phyloP scores from a whole-genome alignment of 2,888 invertebrate species.

The Cerceris ruficornis region DNA sequence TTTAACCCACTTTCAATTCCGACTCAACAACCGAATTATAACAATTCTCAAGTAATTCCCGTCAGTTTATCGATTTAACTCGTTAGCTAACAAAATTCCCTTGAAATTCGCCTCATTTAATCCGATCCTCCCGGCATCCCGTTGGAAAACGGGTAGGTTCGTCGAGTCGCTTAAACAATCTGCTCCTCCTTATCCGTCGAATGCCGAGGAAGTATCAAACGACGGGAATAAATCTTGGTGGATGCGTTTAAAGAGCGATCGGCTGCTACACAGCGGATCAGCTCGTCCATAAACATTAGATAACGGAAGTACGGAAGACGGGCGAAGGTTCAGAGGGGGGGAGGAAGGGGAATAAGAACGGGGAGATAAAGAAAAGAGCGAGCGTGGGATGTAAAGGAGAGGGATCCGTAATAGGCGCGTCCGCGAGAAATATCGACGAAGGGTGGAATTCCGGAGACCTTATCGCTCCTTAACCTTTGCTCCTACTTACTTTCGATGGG shows the following conservation, averaged over 20 bases:
- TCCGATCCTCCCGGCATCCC: background rate
- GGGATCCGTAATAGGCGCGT: constrained; percentile 45
- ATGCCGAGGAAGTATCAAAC: background rate
- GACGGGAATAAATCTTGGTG: constrained; percentile 48
- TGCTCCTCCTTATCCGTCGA: background rate
- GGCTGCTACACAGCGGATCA: constrained; percentile 49
- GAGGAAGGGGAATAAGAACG: background rate
- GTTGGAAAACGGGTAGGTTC: background rate
- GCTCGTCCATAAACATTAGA: constrained; percentile 68
- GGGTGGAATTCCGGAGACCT: constrained; percentile 57
- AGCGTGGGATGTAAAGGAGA: constrained; percentile 20
- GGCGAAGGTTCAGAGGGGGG: background rate
- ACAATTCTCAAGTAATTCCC: no score
- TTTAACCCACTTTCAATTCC: no score
- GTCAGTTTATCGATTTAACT: no score
- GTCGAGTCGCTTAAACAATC: background rate
- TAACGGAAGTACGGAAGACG: constrained; percentile 50
- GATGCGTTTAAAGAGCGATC: constrained; percentile 55
- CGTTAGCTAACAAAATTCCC: no score
- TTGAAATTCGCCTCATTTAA: no score
- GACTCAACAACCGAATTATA: no score
- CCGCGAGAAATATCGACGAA: constrained; percentile 57
- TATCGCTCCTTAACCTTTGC: constrained; percentile 64
- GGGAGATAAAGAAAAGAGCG: constrained; percentile 45
- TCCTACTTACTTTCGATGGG: constrained; percentile 39